Conservation (phyloP, 2,113 vertebrate genomes). For the Etheostoma cragini region DNA sequence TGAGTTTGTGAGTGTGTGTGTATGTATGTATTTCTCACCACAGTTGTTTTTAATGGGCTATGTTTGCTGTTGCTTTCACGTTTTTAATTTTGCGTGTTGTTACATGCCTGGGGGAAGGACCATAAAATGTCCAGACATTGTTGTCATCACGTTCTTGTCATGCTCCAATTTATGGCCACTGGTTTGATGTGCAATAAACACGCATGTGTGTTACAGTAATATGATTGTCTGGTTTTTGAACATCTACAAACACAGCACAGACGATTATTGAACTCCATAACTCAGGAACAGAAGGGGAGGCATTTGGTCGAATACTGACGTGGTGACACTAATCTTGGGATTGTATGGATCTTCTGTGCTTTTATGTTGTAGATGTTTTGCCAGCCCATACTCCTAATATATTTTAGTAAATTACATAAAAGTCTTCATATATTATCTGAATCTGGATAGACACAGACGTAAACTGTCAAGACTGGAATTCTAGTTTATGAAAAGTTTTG, state of each 20-base stretch:
- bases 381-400: too few relatives aligned
- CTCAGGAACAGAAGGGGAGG: too few relatives aligned
- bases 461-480: too few relatives aligned
- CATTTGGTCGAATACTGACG: too few relatives aligned
- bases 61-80: slow-evolving; percentile 10
- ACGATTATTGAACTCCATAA: too few relatives aligned
- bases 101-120: neutral
- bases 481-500: too few relatives aligned
- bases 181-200: slow-evolving; percentile 72
- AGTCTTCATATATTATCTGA: too few relatives aligned
- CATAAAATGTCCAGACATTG: neutral
- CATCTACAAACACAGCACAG: neutral
- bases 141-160: slow-evolving; percentile 11
- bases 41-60: neutral
- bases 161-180: slow-evolving; percentile 14
- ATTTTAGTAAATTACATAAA: too few relatives aligned
- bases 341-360: too few relatives aligned
- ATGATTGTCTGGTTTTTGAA: neutral
- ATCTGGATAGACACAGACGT: too few relatives aligned
- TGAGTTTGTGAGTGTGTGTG: neutral
- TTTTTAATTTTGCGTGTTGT: neutral
- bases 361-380: too few relatives aligned
- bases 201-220: slow-evolving; percentile 60
- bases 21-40: neutral
- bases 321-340: too few relatives aligned